Evolutionary conservation across 2,113 vertebrate species (phyloP).

Genomic region (Podilymbus podiceps): DNA sequence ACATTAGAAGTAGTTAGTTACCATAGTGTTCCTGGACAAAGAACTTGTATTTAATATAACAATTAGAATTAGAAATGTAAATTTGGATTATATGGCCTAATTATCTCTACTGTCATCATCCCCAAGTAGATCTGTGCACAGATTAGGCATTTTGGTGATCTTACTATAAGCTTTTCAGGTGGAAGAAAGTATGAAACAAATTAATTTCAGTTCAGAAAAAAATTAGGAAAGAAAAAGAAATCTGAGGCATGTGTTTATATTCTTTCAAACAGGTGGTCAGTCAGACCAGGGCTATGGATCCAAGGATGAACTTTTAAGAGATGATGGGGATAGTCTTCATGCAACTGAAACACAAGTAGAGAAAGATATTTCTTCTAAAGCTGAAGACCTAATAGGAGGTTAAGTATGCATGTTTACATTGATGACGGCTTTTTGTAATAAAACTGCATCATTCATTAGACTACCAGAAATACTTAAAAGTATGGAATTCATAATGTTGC

Average conservation of each 20-base stretch:
- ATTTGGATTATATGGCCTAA: background rate
- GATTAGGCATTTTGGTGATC: background rate
- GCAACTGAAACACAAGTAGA: constrained; percentile 14
- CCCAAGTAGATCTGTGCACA: background rate
- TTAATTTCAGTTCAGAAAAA: background rate
- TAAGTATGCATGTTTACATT: constrained; percentile 22
- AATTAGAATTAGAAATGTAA: background rate
- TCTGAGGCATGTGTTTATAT: background rate
- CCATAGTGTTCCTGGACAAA: background rate
- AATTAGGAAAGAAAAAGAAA: background rate
- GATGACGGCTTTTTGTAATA: background rate
- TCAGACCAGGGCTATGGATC: constrained; percentile 89
- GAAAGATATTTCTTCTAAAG: constrained; percentile 37
- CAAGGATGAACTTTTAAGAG: constrained; percentile 88
- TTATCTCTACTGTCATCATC: background rate
- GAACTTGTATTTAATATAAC: background rate
- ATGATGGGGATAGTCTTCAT: constrained; percentile 65
- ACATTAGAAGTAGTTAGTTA: background rate
- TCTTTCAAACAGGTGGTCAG: constrained; percentile 75
- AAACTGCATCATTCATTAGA: background rate
- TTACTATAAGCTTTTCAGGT: background rate
- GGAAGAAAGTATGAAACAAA: background rate
- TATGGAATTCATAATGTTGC: background rate
- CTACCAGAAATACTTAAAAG: background rate
- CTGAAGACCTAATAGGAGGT: constrained; percentile 66